Evolutionary conservation across 2,888 invertebrate species (phyloP).

Genomic region (Barypeithes pellucidus): DNA sequence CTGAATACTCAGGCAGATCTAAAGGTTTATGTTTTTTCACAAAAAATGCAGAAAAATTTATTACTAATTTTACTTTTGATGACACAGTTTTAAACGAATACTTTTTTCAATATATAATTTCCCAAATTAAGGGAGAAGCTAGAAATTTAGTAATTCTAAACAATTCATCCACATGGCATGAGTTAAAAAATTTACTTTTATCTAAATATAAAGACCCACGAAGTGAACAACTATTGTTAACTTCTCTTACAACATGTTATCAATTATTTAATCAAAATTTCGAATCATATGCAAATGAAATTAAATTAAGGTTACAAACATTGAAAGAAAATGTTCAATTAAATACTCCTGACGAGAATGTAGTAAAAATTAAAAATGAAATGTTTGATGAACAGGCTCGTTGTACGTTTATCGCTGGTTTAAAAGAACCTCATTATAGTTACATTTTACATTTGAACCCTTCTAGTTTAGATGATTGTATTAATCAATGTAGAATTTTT

Average conservation of each 20-base stretch:
- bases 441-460: constrained; percentile 1
- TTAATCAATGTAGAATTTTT: constrained; percentile 3
- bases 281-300: constrained; percentile 6
- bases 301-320: constrained; percentile 11
- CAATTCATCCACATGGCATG: not conserved
- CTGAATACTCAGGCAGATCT: not conserved
- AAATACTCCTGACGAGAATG: not conserved
- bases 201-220: not conserved
- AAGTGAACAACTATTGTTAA: constrained; percentile 10
- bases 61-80: not conserved
- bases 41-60: constrained; percentile 1
- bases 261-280: constrained; percentile 12
- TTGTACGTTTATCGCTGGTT: constrained; percentile 11
- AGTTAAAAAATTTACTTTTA: constrained; percentile 6
- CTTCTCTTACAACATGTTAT: constrained; percentile 12
- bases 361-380: not conserved
- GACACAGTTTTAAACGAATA: constrained; percentile 9
- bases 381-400: constrained; percentile 9
- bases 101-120: not conserved
- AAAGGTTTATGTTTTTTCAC: not conserved
- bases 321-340: constrained; percentile 23
- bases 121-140: constrained; percentile 8
- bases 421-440: constrained; percentile 12
- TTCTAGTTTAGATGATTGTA: constrained; percentile 9
- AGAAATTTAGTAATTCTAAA: constrained; percentile 3